A percentile compares a stretch with the other conserved stretches of the same genome.
phyloP scores from a whole-genome alignment of 2,797 vertebrate genomes.

The Sebastes nivosus region DNA sequence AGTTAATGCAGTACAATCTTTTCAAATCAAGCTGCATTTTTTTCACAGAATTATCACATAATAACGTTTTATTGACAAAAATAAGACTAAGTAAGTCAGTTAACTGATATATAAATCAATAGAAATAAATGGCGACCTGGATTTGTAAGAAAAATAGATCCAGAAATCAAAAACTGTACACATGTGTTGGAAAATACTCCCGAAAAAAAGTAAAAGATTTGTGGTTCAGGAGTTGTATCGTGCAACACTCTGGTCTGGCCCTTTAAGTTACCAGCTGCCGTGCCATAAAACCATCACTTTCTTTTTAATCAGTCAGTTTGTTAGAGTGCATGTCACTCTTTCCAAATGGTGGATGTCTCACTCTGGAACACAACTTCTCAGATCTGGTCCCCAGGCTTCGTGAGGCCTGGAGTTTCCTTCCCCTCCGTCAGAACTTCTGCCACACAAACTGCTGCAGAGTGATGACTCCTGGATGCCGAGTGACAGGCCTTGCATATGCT shows the following conservation, averaged over 20 bases:
- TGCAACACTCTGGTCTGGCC: background rate
- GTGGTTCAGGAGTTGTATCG: background rate
- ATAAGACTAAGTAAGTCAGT: background rate
- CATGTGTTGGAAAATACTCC: background rate
- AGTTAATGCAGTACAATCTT: background rate
- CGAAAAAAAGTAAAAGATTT: background rate
- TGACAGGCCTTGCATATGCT: conserved; percentile 69
- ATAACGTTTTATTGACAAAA: rapidly evolving
- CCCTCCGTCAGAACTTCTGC: conserved; percentile 60
- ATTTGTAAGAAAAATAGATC: background rate
- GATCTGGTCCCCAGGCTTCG: conserved; percentile 31
- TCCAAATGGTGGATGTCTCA: conserved; percentile 10
- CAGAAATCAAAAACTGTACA: background rate
- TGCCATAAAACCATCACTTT: background rate
- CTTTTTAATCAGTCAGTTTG: background rate
- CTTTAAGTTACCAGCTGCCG: background rate
- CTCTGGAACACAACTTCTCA: conserved; percentile 18
- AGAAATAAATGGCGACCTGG: background rate
- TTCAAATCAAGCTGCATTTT: background rate
- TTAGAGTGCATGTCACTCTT: background rate
- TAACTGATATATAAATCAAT: background rate
- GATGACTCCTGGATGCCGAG: conserved; percentile 53
- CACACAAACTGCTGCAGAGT: conserved; percentile 30
- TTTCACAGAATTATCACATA: background rate
- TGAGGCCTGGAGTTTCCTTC: background rate